A percentile compares a stretch with the other conserved stretches of the same genome.
Conservation (phyloP, 2,888 invertebrate species). For the Eupithecia dodoneata region DNA sequence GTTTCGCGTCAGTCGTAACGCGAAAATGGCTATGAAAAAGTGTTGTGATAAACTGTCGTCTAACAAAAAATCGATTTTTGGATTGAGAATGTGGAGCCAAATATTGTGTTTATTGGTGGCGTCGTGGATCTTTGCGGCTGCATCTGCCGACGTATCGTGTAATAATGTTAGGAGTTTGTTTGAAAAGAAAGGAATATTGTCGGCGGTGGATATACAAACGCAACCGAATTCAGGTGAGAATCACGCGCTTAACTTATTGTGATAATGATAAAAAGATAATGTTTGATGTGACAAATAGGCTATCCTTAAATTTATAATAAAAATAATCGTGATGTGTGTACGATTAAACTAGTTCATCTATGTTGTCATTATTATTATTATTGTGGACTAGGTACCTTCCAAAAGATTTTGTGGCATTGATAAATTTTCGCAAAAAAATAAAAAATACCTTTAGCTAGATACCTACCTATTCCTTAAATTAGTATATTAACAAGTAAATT, state of each 20-base stretch:
- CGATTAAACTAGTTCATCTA: not conserved
- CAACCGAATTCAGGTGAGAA: conserved; percentile 82
- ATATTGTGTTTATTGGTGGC: conserved; percentile 77
- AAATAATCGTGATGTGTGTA: not conserved
- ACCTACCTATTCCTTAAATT: not conserved
- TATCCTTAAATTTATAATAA: not conserved
- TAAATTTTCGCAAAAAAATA: not conserved
- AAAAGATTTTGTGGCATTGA: not conserved
- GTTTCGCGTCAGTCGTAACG: conserved; percentile 52
- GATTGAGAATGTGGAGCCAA: conserved; percentile 77
- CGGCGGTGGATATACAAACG: conserved; percentile 75
- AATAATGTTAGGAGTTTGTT: conserved; percentile 79
- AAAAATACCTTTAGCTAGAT: not conserved
- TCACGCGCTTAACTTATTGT: conserved; percentile 56
- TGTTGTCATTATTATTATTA: not conserved
- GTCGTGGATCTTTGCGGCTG: conserved; percentile 67
- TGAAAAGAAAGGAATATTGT: conserved; percentile 80
- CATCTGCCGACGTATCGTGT: conserved; percentile 76
- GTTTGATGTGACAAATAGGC: conserved; percentile 45
- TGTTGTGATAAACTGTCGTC: conserved; percentile 80
- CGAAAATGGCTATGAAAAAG: conserved; percentile 80
- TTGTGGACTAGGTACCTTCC: not conserved
- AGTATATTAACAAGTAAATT: not conserved
- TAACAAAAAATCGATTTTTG: conserved; percentile 83
- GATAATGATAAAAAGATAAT: conserved; percentile 65